Percentiles rank a stretch among this genome's conserved stretches.
Evolutionary conservation across 2,888 invertebrate species (phyloP).

Genomic region (Lithophane ornitopus): DNA sequence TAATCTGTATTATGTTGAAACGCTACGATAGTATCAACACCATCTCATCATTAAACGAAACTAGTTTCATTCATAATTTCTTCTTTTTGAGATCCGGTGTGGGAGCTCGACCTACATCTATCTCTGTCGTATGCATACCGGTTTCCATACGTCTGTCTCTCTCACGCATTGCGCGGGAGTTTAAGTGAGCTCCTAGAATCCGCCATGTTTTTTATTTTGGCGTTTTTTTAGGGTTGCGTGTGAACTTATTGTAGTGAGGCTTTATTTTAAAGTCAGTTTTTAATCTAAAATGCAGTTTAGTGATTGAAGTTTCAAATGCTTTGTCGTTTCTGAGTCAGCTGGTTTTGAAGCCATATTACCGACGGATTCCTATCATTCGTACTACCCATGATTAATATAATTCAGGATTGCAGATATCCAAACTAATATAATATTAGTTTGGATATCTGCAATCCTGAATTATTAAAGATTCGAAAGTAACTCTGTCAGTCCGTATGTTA

Average conservation of each 20-base stretch:
- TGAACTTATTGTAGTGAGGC: conserved; percentile 24
- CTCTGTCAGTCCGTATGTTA: too few relatives aligned
- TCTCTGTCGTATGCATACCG: conserved; percentile 23
- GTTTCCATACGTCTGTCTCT: conserved; percentile 39
- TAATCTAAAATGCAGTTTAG: neutral
- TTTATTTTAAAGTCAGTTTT: conserved; percentile 49
- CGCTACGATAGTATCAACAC: conserved; percentile 36
- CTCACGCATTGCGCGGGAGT: conserved; percentile 63
- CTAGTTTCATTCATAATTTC: conserved; percentile 65
- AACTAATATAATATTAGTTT: too few relatives aligned
- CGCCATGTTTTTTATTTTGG: conserved; percentile 63
- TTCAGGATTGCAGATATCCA: too few relatives aligned
- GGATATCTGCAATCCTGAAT: too few relatives aligned
- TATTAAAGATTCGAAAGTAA: too few relatives aligned
- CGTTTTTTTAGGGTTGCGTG: conserved; percentile 63
- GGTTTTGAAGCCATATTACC: neutral
- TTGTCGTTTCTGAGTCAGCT: neutral
- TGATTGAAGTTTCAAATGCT: conserved; percentile 1
- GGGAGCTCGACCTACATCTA: conserved; percentile 63
- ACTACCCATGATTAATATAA: neutral
- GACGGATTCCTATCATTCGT: neutral
- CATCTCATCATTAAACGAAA: conserved; percentile 56
- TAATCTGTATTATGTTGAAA: conserved; percentile 8
- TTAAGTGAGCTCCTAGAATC: conserved; percentile 61
- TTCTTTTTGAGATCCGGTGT: conserved; percentile 81